Percentiles rank a stretch among this genome's conserved stretches.
These are phyloP conservation scores for Barbus barbus DNA, from an alignment of 2,113 vertebrate species.

Conservation along the genomic window DNA sequence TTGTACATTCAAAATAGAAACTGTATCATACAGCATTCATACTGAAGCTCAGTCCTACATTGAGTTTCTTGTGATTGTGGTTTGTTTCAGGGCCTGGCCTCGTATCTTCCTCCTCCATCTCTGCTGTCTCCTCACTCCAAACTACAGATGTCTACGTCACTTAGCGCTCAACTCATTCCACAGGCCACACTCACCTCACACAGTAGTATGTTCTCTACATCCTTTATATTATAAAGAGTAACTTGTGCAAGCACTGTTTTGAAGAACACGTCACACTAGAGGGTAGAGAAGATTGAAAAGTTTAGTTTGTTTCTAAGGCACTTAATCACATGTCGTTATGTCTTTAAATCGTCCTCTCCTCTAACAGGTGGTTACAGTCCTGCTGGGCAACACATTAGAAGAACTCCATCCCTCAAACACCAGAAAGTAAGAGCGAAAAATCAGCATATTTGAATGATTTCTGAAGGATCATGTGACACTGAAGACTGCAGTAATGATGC, in stretches of 20 bases:
- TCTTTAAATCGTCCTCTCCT: not conserved
- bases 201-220: constrained; percentile 71
- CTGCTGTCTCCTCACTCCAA: constrained; percentile 80
- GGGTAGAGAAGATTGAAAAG: not conserved
- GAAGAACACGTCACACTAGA: not conserved
- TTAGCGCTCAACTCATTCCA: constrained; percentile 70
- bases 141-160: constrained; percentile 70
- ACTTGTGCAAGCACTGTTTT: not conserved
- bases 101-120: constrained; percentile 79
- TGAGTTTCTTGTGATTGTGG: constrained; percentile 70
- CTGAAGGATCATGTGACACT: not conserved
- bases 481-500: not conserved
- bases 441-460: not conserved
- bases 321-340: not conserved
- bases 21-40: not conserved
- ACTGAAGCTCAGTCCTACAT: not conserved
- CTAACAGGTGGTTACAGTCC: constrained; percentile 81
- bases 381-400: constrained; percentile 77
- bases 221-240: not conserved
- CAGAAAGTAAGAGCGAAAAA: constrained; percentile 77
- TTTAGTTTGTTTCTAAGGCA: not conserved
- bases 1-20: not conserved
- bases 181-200: constrained; percentile 71
- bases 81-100: constrained; percentile 80
- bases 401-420: constrained; percentile 72